A percentile compares a stretch with the other conserved stretches of the same genome.
These are phyloP conservation scores for Crossocerus cetratus DNA, from an alignment of 2,888 invertebrate species.

Conservation along the genomic window DNA sequence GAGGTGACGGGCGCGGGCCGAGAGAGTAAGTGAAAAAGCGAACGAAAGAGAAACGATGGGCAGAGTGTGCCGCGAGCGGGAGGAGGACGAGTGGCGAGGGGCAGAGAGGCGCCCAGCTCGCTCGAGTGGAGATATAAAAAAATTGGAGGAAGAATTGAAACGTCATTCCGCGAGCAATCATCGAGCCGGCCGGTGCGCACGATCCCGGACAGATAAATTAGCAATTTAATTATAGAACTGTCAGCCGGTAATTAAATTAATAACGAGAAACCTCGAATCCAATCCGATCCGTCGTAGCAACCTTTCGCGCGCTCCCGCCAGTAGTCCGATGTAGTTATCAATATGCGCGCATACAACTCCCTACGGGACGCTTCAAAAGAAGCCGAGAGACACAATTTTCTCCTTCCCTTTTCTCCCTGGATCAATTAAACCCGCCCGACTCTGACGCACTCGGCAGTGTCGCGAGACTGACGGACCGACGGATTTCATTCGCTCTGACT, in stretches of 20 bases:
- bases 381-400: neutral
- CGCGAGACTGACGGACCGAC: too few relatives aligned
- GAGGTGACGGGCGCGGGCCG: neutral
- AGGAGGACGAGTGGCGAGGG: neutral
- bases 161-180: constrained; percentile 69
- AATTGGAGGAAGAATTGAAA: constrained; percentile 68
- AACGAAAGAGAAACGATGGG: neutral
- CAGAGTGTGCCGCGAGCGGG: neutral
- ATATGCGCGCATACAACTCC: constrained; percentile 31
- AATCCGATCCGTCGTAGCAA: constrained; percentile 71
- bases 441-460: too few relatives aligned
- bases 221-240: constrained; percentile 77
- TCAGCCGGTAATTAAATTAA: constrained; percentile 76
- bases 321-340: constrained; percentile 49
- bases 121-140: constrained; percentile 27
- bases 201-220: constrained; percentile 74
- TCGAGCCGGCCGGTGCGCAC: constrained; percentile 59
- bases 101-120: neutral
- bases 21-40: constrained; percentile 14
- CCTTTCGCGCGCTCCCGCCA: constrained; percentile 61
- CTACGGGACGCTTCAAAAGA: constrained; percentile 45
- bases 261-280: constrained; percentile 74
- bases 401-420: too few relatives aligned
- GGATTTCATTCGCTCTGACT: too few relatives aligned
- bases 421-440: too few relatives aligned